These are phyloP conservation scores for Brachypodius melanocephalos DNA, from an alignment of 2,113 vertebrate genomes.

Conservation along the genomic window DNA sequence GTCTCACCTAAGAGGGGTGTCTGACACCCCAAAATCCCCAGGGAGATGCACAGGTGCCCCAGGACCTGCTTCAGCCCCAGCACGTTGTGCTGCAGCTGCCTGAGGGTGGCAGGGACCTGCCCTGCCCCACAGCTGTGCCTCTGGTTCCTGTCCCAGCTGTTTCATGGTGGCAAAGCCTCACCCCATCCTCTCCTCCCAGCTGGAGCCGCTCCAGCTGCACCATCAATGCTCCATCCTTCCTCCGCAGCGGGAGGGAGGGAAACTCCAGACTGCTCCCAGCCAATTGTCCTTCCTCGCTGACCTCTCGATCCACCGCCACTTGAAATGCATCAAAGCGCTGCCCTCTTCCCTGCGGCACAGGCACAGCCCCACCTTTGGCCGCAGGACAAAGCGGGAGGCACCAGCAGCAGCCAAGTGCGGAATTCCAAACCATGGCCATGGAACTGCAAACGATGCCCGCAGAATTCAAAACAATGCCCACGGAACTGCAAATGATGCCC, in stretches of 20 bases:
- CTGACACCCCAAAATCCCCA: background rate
- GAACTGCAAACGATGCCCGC: background rate
- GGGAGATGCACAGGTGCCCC: background rate
- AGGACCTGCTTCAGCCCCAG: background rate
- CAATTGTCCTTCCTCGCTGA: background rate
- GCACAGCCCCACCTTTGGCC: background rate
- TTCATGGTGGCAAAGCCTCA: background rate
- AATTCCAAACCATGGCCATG: background rate
- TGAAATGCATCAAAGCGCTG: background rate
- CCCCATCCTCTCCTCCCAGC: background rate
- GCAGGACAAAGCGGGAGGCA: background rate
- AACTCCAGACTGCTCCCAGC: background rate
- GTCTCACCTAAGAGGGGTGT: fast-evolving
- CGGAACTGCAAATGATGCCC: no score
- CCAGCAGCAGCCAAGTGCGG: background rate
- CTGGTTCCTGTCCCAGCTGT: background rate
- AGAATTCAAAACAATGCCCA: background rate
- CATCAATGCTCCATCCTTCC: background rate
- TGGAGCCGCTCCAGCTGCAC: background rate
- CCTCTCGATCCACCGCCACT: background rate
- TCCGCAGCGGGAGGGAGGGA: background rate
- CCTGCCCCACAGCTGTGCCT: background rate
- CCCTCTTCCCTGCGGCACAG: background rate
- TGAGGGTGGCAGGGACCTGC: background rate
- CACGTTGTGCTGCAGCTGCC: background rate